Evolutionary conservation across 2,797 vertebrate species (phyloP).

Genomic region (Echiichthys vipera): DNA sequence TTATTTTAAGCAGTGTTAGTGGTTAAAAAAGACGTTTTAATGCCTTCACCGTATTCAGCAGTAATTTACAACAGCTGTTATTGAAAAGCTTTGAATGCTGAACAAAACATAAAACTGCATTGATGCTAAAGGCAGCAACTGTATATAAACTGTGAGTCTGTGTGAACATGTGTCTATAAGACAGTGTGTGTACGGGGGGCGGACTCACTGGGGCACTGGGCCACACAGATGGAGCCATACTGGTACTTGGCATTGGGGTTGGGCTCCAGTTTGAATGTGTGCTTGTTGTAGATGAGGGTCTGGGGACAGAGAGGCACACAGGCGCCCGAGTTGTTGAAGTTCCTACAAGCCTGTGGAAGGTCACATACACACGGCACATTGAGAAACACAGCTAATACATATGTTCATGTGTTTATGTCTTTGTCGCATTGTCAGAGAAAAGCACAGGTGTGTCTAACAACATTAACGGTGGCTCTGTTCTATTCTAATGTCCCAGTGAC

Average conservation of each 20-base stretch:
- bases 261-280: conserved; percentile 92
- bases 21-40: too few relatives aligned
- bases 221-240: conserved; percentile 94
- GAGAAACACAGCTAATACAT: not conserved
- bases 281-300: conserved; percentile 93
- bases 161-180: not conserved
- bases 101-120: not conserved
- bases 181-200: not conserved
- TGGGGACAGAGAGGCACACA: conserved; percentile 92
- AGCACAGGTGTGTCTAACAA: not conserved
- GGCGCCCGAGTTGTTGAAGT: conserved; percentile 94
- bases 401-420: not conserved
- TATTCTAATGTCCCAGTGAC: not conserved
- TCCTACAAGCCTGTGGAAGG: conserved; percentile 89
- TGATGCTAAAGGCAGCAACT: not conserved
- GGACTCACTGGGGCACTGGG: conserved; percentile 92
- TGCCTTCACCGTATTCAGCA: too few relatives aligned
- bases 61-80: conserved; percentile 2
- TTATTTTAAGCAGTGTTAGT: not conserved
- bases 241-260: conserved; percentile 96
- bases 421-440: not conserved
- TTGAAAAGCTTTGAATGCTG: not conserved
- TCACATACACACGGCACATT: not conserved
- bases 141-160: not conserved
- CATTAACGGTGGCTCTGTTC: not conserved